Evolutionary conservation across 2,888 invertebrate species (phyloP), one percentile per base, ranked within the genome.

Genomic region (Volucella bombylans): DNA sequence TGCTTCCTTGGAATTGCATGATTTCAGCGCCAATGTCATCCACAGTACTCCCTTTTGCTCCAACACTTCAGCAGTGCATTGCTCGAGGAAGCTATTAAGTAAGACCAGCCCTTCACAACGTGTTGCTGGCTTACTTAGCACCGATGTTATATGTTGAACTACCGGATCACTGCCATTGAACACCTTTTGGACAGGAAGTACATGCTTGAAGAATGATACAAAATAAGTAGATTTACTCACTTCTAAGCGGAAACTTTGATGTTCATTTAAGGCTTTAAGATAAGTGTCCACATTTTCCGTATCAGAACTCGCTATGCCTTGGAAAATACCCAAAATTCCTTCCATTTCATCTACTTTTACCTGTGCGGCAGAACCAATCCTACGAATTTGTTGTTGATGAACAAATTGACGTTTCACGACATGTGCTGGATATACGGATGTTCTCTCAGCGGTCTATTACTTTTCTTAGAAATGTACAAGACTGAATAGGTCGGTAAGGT

Each of bases 381-480:
- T 6, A 0, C 6, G 4, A 31, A 31, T 23, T 23, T 23, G 31
- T 31, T 31, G 31, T 31, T 31, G 31, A 31, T 31, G 31, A 31
- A 31, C 6, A 31, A 31, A 31, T 95, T 94, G 89, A 96, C 95
- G 88, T 95, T 96, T 89, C 96, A 95, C 89, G 95, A 11, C 43
- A 68, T 55, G n/a, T 41, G 23, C 18, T 64, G 15, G 31, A 23
- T 18, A 31, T n/a, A 41, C 49, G 11, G 2, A 12, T 12, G 11
- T 11, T 8, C 11, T 59, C 6, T 12, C 10, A 3, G 4, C 8
- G 1, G 14, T 52, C 67, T 67, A 54, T 50, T 67, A 67, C 67
- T 9, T n/a, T 67, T 52, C 12, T 41, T n/a, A 8, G n/a, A 31
- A 11, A 31, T 43, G 14, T 31, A 12, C 8, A 64, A 49, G 11